Evolutionary conservation across 1,140 invertebrate species (phyloP).

Genomic region (Drosophila ficusphila): DNA sequence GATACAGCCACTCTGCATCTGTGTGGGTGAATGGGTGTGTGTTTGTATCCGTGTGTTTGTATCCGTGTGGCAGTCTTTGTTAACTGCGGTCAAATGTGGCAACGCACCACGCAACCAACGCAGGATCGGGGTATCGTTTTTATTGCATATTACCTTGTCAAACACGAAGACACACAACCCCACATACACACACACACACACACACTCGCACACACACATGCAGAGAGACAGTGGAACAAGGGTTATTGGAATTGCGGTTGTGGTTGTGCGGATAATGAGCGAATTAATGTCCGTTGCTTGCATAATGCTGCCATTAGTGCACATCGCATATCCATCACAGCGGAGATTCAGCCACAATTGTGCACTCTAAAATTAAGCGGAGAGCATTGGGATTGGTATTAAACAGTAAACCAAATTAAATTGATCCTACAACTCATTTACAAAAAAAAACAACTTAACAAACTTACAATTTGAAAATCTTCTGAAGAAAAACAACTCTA

Average conservation of each 20-base stretch:
- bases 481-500: too few species aligned
- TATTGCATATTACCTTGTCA: slow-evolving; percentile 80
- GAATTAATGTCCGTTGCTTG: background rate
- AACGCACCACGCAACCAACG: slow-evolving; percentile 60
- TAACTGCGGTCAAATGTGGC: slow-evolving; percentile 78
- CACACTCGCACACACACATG: background rate
- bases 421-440: too few species aligned
- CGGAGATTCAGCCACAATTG: background rate
- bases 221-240: slow-evolving; percentile 44
- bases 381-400: background rate
- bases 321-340: background rate
- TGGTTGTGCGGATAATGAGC: slow-evolving; percentile 7
- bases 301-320: background rate
- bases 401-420: too few species aligned
- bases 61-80: slow-evolving; percentile 55
- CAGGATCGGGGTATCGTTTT: slow-evolving; percentile 68
- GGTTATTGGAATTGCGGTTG: background rate
- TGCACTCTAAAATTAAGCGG: background rate
- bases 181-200: slow-evolving; percentile 1
- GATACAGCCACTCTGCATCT: background rate
- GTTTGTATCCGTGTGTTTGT: background rate
- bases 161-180: slow-evolving; percentile 16
- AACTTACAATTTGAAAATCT: too few species aligned
- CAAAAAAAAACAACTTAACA: too few species aligned
- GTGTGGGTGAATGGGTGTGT: slow-evolving; percentile 3